Evolutionary conservation across 2,888 invertebrate species (phyloP).

Genomic region (Sphaerophoria taeniata): DNA sequence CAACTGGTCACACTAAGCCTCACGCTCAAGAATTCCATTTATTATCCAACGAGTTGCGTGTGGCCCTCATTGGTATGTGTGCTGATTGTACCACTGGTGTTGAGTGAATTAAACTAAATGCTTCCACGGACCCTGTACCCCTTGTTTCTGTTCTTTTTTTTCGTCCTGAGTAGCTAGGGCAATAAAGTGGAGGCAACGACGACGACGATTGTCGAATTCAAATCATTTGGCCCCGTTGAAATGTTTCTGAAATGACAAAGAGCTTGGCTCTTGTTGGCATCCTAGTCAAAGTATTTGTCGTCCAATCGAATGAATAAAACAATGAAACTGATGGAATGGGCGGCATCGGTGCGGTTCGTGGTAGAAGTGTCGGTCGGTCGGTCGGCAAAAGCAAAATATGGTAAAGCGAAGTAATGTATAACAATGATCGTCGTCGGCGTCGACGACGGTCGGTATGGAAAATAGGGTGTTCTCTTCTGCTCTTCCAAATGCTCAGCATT

Average conservation of each 20-base stretch:
- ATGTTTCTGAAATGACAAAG: slow-evolving; percentile 69
- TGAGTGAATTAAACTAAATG: slow-evolving; percentile 74
- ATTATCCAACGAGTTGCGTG: slow-evolving; percentile 60
- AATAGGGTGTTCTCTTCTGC: slow-evolving; percentile 56
- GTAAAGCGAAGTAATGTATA: neutral
- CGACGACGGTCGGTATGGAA: neutral
- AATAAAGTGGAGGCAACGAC: slow-evolving; percentile 68
- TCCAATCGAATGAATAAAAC: slow-evolving; percentile 65
- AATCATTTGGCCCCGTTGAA: slow-evolving; percentile 67
- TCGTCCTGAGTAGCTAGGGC: slow-evolving; percentile 22
- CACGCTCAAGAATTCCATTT: slow-evolving; percentile 27
- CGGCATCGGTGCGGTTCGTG: neutral
- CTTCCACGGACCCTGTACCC: slow-evolving; percentile 41
- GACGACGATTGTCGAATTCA: slow-evolving; percentile 74
- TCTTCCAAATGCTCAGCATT: slow-evolving; percentile 58
- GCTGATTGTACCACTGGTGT: slow-evolving; percentile 38
- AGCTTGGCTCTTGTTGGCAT: slow-evolving; percentile 61
- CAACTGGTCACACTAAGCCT: slow-evolving; percentile 12
- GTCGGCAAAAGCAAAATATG: neutral
- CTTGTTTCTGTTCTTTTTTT: slow-evolving; percentile 26
- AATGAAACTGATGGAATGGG: slow-evolving; percentile 59
- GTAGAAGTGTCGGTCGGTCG: neutral
- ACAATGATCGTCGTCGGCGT: neutral
- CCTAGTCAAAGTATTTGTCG: slow-evolving; percentile 47
- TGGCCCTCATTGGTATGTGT: slow-evolving; percentile 31